Conservation (phyloP, 1,140 invertebrate species). For the Drosophila nigrodunni region DNA sequence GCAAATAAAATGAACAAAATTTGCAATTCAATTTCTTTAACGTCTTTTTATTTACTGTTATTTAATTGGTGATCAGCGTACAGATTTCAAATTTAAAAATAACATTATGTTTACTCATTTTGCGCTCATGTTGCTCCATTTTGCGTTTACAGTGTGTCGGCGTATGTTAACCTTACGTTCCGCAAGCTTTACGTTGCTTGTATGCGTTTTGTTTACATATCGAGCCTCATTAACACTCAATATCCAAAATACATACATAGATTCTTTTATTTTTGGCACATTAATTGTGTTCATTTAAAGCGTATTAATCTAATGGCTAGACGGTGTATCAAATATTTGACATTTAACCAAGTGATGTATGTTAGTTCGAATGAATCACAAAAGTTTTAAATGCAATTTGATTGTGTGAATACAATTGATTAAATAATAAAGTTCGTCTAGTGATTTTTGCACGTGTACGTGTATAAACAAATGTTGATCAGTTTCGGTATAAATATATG, state of each 20-base stretch:
- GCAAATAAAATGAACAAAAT: conserved; percentile 50
- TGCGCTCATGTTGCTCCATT: conserved; percentile 27
- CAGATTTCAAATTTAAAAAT: neutral
- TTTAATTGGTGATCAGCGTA: neutral
- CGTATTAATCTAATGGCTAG: conserved; percentile 12
- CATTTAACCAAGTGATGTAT: conserved; percentile 8
- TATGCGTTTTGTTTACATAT: conserved; percentile 44
- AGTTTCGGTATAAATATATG: neutral
- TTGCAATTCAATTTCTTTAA: neutral
- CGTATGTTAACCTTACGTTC: conserved; percentile 17
- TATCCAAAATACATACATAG: conserved; percentile 29
- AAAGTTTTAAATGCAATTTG: neutral
- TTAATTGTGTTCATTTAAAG: conserved; percentile 15
- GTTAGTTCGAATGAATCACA: neutral
- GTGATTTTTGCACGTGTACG: conserved; percentile 3
- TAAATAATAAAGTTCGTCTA: conserved; percentile 16
- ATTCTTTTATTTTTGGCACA: conserved; percentile 36
- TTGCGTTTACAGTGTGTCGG: conserved; percentile 13
- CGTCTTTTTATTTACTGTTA: neutral
- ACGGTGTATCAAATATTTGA: neutral
- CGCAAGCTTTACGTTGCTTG: conserved; percentile 12
- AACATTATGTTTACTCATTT: neutral
- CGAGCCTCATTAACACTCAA: conserved; percentile 32
- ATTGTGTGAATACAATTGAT: conserved; percentile 14
- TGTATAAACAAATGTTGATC: neutral